Percentiles rank a stretch among this genome's conserved stretches.
Conservation (phyloP, 1,140 invertebrate species). For the Paraescarpia echinospica region DNA sequence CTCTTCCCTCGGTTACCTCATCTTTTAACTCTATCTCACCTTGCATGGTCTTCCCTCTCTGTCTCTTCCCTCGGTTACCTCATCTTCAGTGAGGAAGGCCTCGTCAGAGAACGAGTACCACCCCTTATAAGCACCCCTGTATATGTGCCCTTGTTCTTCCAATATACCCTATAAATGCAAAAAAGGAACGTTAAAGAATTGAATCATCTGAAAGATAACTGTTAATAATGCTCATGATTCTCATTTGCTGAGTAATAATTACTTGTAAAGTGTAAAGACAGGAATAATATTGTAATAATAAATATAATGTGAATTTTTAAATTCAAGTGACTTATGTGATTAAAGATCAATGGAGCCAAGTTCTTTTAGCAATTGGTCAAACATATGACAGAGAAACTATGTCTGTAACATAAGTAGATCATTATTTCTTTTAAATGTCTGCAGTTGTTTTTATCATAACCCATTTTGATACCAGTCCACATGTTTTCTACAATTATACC, state of each 20-base stretch:
- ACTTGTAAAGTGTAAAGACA: too few species aligned
- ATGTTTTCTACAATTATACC: too few species aligned
- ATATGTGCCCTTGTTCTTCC: conserved; percentile 74
- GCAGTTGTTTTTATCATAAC: neutral
- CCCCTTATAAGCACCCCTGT: conserved; percentile 83
- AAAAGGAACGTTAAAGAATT: conserved; percentile 15
- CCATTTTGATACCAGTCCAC: too few species aligned
- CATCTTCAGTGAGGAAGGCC: conserved; percentile 80
- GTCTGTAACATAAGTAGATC: neutral
- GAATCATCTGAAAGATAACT: neutral
- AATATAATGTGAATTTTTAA: too few species aligned
- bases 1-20: too few species aligned
- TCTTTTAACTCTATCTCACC: conserved; percentile 35
- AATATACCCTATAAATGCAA: conserved; percentile 63
- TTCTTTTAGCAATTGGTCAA: too few species aligned
- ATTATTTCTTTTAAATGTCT: neutral
- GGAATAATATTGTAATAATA: too few species aligned
- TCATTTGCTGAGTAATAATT: too few species aligned
- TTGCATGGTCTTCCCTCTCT: conserved; percentile 39
- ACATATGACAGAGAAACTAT: too few species aligned
- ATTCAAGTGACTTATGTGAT: too few species aligned
- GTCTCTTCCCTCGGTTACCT: conserved; percentile 64
- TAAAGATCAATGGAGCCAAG: too few species aligned
- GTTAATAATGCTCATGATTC: conserved; percentile 33
- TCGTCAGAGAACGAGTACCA: conserved; percentile 97